Base-by-base conservation (phyloP, 2,888 invertebrate species). In the Candidula unifasciata region DNA sequence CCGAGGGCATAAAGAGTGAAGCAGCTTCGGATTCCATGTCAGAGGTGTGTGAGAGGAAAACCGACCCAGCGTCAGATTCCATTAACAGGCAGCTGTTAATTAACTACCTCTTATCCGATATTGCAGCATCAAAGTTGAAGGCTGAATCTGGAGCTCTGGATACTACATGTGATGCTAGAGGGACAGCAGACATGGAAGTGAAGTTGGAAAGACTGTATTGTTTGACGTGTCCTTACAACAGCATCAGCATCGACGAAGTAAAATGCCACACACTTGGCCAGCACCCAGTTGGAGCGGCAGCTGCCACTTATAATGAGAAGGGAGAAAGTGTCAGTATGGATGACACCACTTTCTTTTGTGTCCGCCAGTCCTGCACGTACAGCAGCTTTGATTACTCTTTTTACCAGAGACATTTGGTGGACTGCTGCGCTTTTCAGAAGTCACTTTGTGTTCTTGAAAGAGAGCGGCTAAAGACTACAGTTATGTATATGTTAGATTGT, bases 141-240 rank as follows among this genome's bases (percentile, higher is more conserved):
- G 35, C 24, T 18, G n/a, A 57, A 30, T 27, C 27, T 3, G 27
- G 24, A 13, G 16, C 80, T 68, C 27, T 68, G 10, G 44, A n/a
- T 44, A 3, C 37, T 18, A 52, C n/a, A n/a, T 24, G 10, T 27
- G 80, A 80, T 10, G 18, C 37, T 8, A 37, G 24, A 21, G 21
- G 6, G 33, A 54, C 35, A 13, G 30, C 64, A 24, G 13, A 35
- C 10, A 37, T 13, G 52, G 35, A 33, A 30, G 77, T 83, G 21
- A 83, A 83, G 35, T 77, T 83, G 10, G 83, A 83, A 52, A 83
- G 69, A 24, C 66, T 83, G 77, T 83, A 83, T 33, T 83, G 83
- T 35, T n/a, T 83, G n/a, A 77, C 77, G 21, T 83, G 83, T 69
- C 83, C 83, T 16, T 83, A 83, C 68, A 83, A 77, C 69, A 83